Conservation (phyloP, 2,797 vertebrate species). For the Rhabdomys pumilio region DNA sequence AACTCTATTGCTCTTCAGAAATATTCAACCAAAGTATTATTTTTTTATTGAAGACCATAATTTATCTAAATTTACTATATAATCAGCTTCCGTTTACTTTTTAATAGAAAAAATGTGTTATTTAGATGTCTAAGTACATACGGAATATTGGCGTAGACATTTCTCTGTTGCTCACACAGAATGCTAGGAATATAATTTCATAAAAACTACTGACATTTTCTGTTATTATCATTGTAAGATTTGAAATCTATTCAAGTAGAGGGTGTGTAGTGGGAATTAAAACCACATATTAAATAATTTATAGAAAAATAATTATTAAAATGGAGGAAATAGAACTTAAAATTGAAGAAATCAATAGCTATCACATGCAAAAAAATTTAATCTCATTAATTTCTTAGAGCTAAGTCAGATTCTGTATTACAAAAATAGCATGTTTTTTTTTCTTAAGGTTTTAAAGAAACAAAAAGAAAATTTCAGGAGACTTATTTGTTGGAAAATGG, state of each 20-base stretch:
- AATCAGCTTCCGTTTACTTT: not conserved
- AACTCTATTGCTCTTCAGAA: not conserved
- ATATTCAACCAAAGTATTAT: not conserved
- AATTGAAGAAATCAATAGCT: conserved; percentile 51
- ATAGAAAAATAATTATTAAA: conserved; percentile 19
- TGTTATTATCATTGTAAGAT: conserved; percentile 25
- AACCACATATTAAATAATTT: conserved; percentile 53
- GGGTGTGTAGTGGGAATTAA: not conserved
- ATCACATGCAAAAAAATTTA: conserved; percentile 28
- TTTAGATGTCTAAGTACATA: not conserved
- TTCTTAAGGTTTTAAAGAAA: not conserved
- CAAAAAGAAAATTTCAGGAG: conserved; percentile 40
- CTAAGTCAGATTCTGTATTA: conserved; percentile 44
- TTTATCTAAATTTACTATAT: not conserved
- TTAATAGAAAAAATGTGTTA: not conserved
- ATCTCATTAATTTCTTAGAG: conserved; percentile 32
- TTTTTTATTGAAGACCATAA: not conserved
- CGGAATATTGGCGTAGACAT: not conserved
- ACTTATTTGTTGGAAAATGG: not conserved
- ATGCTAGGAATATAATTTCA: not conserved
- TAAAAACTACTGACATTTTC: conserved; percentile 29
- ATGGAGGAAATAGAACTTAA: not conserved
- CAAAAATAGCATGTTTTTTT: not conserved
- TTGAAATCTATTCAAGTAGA: conserved; percentile 61
- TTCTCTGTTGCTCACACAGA: not conserved